Conservation (phyloP, 2,888 invertebrate genomes). For the Metalampra italica region DNA sequence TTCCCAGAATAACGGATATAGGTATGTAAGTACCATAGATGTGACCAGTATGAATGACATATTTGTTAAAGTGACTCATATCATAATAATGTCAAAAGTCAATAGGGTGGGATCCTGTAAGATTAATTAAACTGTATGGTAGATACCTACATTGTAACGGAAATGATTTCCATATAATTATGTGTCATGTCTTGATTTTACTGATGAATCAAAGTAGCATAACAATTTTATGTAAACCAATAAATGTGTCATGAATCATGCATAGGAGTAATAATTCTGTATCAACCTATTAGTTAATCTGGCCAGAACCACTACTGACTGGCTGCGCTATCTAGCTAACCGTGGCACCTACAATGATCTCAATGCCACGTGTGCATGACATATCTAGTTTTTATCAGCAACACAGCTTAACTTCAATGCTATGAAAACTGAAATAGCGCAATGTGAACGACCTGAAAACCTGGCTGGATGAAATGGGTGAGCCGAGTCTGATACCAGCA, state of each 20-base stretch:
- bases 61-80: constrained; percentile 45
- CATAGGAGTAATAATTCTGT: neutral
- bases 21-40: constrained; percentile 8
- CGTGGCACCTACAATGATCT: neutral
- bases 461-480: too few relatives aligned
- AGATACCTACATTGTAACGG: too few relatives aligned
- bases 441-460: too few relatives aligned
- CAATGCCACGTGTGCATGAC: constrained; percentile 1
- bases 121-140: constrained; percentile 20
- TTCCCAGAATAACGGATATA: constrained; percentile 38
- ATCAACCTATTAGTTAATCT: neutral
- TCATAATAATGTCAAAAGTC: constrained; percentile 37
- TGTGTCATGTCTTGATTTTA: constrained; percentile 38
- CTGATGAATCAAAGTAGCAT: constrained; percentile 47
- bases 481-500: too few relatives aligned
- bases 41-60: constrained; percentile 25
- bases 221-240: constrained; percentile 16
- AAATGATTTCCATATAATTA: constrained; percentile 50
- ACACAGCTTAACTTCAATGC: too few relatives aligned
- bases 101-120: constrained; percentile 35
- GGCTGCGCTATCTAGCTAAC: too few relatives aligned
- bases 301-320: too few relatives aligned
- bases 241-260: constrained; percentile 4
- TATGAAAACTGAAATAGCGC: too few relatives aligned
- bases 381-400: neutral